phyloP scores from a whole-genome alignment of 2,888 invertebrate species.

The Beris morrisii region DNA sequence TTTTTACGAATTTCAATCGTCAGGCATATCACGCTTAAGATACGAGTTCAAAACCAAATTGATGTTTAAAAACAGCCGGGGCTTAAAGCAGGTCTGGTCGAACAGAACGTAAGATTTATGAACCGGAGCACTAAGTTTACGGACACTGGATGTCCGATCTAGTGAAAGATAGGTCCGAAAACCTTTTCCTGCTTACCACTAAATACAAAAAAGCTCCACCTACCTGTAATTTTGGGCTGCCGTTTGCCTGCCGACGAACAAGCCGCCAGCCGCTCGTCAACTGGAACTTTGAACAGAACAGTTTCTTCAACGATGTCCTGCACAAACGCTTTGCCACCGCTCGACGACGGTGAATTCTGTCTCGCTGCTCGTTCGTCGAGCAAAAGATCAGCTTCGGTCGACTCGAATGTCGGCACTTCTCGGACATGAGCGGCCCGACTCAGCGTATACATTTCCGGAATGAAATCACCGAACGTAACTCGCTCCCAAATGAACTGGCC shows the following conservation, averaged over 20 bases:
- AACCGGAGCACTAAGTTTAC: no score
- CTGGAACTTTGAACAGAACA: constrained; percentile 45
- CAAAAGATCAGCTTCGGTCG: constrained; percentile 44
- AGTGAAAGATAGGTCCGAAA: no score
- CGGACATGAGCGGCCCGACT: constrained; percentile 56
- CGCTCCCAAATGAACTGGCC: constrained; percentile 54
- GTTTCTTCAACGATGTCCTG: constrained; percentile 6
- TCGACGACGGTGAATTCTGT: constrained; percentile 43
- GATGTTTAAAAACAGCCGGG: no score
- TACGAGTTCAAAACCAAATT: no score
- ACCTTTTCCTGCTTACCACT: no score
- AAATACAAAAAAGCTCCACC: constrained; percentile 36
- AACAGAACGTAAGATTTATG: no score
- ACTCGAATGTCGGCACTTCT: constrained; percentile 39
- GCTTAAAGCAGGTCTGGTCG: no score
- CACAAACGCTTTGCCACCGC: constrained; percentile 31
- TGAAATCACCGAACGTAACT: constrained; percentile 50
- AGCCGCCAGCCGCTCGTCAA: constrained; percentile 29
- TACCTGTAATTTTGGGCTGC: constrained; percentile 56
- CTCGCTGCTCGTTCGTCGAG: constrained; percentile 53
- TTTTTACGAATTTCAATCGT: no score
- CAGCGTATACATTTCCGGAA: constrained; percentile 54
- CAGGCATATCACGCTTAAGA: no score
- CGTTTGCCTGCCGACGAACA: constrained; percentile 46
- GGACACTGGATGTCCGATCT: no score